A percentile compares a stretch with the other conserved stretches of the same genome.
These are phyloP conservation scores for Drosophila trapezifrons DNA, from an alignment of 1,140 invertebrate species.

Conservation along the genomic window DNA sequence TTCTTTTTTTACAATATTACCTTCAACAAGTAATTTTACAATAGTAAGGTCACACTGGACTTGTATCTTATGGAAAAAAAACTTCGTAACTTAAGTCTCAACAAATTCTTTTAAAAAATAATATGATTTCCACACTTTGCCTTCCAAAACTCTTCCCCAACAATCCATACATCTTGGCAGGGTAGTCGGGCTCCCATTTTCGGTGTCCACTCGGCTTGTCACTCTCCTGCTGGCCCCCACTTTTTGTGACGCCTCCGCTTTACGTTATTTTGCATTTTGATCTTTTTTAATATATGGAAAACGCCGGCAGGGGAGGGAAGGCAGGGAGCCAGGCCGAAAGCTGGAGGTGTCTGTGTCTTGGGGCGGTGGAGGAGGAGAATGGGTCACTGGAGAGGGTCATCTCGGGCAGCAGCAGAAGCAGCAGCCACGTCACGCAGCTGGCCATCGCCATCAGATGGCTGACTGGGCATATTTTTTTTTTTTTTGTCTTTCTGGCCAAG, in stretches of 20 bases:
- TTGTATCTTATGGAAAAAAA: no score
- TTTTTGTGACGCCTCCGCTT: slow-evolving; percentile 15
- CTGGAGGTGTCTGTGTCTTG: slow-evolving; percentile 7
- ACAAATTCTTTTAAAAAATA: not conserved
- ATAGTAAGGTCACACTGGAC: no score
- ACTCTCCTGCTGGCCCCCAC: not conserved
- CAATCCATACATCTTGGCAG: not conserved
- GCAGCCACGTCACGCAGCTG: slow-evolving; percentile 50
- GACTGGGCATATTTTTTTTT: slow-evolving; percentile 39
- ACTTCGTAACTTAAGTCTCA: no score
- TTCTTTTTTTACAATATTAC: no score
- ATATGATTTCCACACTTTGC: not conserved
- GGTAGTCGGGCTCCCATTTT: not conserved
- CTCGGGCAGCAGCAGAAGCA: slow-evolving; percentile 12
- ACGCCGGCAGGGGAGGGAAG: not conserved
- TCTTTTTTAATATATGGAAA: slow-evolving; percentile 39
- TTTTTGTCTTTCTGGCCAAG: not conserved
- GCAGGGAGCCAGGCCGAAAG: not conserved
- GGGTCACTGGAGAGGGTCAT: slow-evolving; percentile 8
- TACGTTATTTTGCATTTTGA: slow-evolving; percentile 37
- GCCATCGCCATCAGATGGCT: slow-evolving; percentile 26
- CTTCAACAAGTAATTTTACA: no score
- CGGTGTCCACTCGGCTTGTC: slow-evolving; percentile 18
- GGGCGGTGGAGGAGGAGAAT: not conserved
- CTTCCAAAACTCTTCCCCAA: not conserved